Conservation (phyloP, 2,113 vertebrate species). For the Oenanthe oenanthe region DNA sequence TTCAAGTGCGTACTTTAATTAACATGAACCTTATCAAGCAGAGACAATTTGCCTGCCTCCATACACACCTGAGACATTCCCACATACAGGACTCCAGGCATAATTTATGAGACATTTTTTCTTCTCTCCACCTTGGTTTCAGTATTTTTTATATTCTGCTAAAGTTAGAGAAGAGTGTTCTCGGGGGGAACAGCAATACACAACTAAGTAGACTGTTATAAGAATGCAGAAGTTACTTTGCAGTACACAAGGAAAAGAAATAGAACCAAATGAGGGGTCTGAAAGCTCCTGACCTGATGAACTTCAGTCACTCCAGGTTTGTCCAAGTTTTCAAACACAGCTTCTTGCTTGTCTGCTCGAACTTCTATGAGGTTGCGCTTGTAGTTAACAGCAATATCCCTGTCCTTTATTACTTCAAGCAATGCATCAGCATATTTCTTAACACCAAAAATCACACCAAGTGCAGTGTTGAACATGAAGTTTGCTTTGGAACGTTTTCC, state of each 20-base stretch:
- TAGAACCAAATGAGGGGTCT: neutral
- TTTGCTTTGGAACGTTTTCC: conserved; percentile 88
- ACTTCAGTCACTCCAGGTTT: conserved; percentile 87
- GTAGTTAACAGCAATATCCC: conserved; percentile 86
- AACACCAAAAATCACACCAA: conserved; percentile 81
- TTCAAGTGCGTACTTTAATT: neutral
- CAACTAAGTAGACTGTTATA: rapidly evolving
- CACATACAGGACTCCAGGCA: neutral
- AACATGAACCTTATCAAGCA: neutral
- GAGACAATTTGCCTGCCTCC: neutral
- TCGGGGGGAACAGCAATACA: neutral
- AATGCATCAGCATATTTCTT: conserved; percentile 93
- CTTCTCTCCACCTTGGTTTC: neutral
- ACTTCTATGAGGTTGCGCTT: conserved; percentile 90
- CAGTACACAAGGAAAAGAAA: neutral
- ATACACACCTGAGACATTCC: neutral
- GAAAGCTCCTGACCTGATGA: conserved; percentile 75
- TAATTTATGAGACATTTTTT: neutral
- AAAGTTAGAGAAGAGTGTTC: neutral
- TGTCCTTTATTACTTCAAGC: conserved; percentile 83
- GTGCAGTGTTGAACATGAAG: conserved; percentile 84
- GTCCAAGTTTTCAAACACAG: conserved; percentile 93
- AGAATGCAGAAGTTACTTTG: neutral
- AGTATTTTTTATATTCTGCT: neutral
- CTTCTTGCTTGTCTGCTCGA: conserved; percentile 88